phyloP scores from a whole-genome alignment of 2,888 invertebrate genomes.

The Chloromyia formosa region DNA sequence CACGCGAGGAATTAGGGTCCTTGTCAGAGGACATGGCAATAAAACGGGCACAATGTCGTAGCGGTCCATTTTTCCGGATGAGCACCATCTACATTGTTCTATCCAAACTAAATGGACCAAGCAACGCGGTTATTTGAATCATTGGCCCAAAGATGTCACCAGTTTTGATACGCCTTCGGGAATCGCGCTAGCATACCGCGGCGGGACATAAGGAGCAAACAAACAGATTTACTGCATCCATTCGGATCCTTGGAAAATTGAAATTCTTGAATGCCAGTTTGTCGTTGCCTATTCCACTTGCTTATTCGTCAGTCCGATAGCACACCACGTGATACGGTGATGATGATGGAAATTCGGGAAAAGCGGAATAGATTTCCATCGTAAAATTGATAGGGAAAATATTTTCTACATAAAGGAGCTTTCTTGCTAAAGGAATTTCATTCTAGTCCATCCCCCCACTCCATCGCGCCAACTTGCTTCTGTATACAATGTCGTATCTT shows the following conservation, averaged over 20 bases:
- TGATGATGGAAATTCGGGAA: background rate
- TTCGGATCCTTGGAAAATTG: too few species aligned
- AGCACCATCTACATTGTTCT: constrained; percentile 38
- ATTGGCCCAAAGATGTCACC: constrained; percentile 32
- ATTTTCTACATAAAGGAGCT: background rate
- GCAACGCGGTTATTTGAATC: constrained; percentile 3
- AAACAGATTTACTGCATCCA: too few species aligned
- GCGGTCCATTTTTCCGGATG: constrained; percentile 8
- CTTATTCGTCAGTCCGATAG: background rate
- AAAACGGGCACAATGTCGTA: constrained; percentile 1
- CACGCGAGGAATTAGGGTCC: constrained; percentile 14
- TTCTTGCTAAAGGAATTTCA: too few species aligned
- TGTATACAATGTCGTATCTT: too few species aligned
- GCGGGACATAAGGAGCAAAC: too few species aligned
- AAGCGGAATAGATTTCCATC: constrained; percentile 5
- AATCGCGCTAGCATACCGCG: too few species aligned
- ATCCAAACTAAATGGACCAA: constrained; percentile 11
- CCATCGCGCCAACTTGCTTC: too few species aligned
- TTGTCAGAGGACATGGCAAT: background rate
- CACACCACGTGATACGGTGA: too few species aligned
- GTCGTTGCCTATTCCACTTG: background rate
- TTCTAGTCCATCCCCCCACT: too few species aligned
- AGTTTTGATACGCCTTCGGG: too few species aligned
- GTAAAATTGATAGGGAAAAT: constrained; percentile 23
- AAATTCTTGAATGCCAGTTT: too few species aligned